Evolutionary conservation across 2,113 vertebrate species (phyloP), one percentile per base, ranked within the genome.

Genomic region (Sturnira hondurensis): DNA sequence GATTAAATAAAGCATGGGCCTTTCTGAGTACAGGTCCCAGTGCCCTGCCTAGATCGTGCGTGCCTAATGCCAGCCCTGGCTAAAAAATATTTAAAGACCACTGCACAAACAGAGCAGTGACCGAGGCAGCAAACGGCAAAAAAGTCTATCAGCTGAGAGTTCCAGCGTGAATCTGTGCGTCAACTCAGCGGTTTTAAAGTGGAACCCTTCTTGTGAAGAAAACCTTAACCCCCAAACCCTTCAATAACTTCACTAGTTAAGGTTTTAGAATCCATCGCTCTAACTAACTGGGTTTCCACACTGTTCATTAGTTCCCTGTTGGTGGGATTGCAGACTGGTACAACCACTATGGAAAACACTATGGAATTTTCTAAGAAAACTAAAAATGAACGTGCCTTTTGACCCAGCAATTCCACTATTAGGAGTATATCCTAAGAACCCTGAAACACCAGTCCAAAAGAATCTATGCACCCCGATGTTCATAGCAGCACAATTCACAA

Each of bases 1-100:
- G 1, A 4, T 47, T 77, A 54, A 47, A 77, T 1, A 81, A 78
- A 71, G 17, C 2, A 33, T 14, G 10, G 15, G 1, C 11, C 19
- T 24, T 16, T n/a, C 15, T 65, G 22, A 68, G 17, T 4, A 19
- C 38, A 63, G 2, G 15, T 13, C 11, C 8, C 33, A 8, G 5
- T 13, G 36, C 10, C 0, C 10, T 58, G 2, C 4, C 20, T 1
- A 36, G 16, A 13, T 13, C 28, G 54, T 3, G 0, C 0, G 7
- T 7, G 16, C 2, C 33, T 2, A 19, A 73, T 83, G 22, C 1
- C 22, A 76, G 11, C 0, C 14, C 50, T 28, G 43, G 28, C 24
- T 54, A 6, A 8, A 43, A 63, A 83, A 47, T 43, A 67, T 22
- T 86, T 87, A 38, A 33, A 88, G 16, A 77, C 31, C 3, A 52